Percentiles rank a stretch among this genome's conserved stretches.
Evolutionary conservation across 2,113 vertebrate species (phyloP).

Genomic region (Euleptes europaea): DNA sequence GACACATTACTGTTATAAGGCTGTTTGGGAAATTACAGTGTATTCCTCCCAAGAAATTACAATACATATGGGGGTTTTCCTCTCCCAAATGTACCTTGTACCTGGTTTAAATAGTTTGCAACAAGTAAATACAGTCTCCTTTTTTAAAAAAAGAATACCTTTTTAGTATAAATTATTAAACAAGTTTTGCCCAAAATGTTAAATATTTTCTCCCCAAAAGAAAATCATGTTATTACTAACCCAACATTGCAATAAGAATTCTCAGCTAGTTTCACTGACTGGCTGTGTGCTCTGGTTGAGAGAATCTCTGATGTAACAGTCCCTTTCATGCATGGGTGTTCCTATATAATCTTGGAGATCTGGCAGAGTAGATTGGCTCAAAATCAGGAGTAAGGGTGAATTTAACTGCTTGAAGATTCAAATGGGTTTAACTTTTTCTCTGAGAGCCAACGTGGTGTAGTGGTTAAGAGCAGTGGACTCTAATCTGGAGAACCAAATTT

Average conservation of each 20-base stretch:
- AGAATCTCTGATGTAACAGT: background rate
- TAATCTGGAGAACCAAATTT: no score
- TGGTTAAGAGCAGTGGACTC: no score
- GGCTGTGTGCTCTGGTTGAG: background rate
- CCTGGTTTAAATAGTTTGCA: background rate
- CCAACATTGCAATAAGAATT: background rate
- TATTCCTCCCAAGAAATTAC: background rate
- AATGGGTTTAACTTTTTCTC: background rate
- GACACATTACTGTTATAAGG: conserved; percentile 20
- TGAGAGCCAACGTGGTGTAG: no score
- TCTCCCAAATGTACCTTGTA: background rate
- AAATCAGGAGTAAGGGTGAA: background rate
- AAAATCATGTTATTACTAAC: background rate
- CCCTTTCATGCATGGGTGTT: background rate
- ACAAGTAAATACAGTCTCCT: background rate
- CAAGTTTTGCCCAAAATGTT: background rate
- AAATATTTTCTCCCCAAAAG: background rate
- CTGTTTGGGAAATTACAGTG: background rate
- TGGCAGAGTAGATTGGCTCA: background rate
- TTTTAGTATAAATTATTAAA: background rate
- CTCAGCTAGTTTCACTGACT: background rate
- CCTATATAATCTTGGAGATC: background rate
- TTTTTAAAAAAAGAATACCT: background rate
- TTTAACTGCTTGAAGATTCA: background rate
- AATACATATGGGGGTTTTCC: background rate